Evolutionary conservation across 2,888 invertebrate species (phyloP), one percentile per base, ranked within the genome.

Genomic region (Toxonevra muliebris): DNA sequence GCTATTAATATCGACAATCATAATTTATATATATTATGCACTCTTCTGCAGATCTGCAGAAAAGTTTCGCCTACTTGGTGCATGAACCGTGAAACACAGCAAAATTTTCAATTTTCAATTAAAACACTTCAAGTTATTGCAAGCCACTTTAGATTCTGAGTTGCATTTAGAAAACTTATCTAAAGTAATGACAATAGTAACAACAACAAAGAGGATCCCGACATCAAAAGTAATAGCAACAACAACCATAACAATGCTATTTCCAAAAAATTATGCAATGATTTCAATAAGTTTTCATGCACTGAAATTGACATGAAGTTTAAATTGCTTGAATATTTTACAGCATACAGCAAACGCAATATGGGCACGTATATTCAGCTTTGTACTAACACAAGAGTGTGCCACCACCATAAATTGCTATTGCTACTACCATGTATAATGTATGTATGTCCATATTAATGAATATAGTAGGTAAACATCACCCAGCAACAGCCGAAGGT

Each of bases 221-320:
- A 40, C 65, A 61, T 61, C 61, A 45, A 67, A 41, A 12, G 52
- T 19, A 8, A 63, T 58, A 68, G 11, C 55, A 64, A 19, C 52
- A 50, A 50, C 40, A 9, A 48, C 42, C 17, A 62, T 53, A 62
- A 42, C 42, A 58, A 20, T 19, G n/a, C 42, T 15, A 55, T 60
- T 55, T 65, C 20, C 41, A 50, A 19, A 69, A 78, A 79, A 79
- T 79, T 80, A 78, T 80, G 77, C 80, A 80, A 75, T 77, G 77
- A 77, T 79, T 80, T 78, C 77, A 76, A 76, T 78, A 77, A 78
- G 74, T 76, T 73, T 76, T 76, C 54, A 55, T 71, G 65, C 68
- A 72, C 80, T 82, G 81, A 77, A 80, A 78, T 77, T 82, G 81
- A 82, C 81, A 80, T 82, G 73, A 79, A 81, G 81, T 81, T 80